Evolutionary conservation across 2,888 invertebrate species (phyloP).

Genomic region (Carpatolechia fugitivella): DNA sequence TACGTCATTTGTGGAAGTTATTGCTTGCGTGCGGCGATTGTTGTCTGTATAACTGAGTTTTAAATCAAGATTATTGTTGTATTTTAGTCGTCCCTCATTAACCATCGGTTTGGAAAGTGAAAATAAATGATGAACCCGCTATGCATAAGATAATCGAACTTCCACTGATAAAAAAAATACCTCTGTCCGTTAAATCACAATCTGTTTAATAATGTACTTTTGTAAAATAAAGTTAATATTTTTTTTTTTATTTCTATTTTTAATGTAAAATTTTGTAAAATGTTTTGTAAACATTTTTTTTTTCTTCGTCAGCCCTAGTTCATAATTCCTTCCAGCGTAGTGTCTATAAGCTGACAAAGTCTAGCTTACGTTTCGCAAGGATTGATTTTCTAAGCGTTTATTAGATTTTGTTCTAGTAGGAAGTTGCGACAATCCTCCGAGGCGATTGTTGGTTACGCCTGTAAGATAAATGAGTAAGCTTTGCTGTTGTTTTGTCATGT

Average conservation of each 20-base stretch:
- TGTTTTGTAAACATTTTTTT: neutral
- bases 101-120: too few species aligned
- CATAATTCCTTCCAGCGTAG: conserved; percentile 40
- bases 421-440: conserved; percentile 43
- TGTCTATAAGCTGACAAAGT: conserved; percentile 34
- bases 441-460: conserved; percentile 19
- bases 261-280: too few species aligned
- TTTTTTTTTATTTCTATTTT: neutral
- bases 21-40: neutral
- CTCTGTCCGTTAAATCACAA: too few species aligned
- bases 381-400: conserved; percentile 63
- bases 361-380: conserved; percentile 32
- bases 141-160: too few species aligned
- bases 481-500: conserved; percentile 2
- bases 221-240: too few species aligned
- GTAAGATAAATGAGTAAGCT: neutral
- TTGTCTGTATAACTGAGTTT: too few species aligned
- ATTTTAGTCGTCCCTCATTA: too few species aligned
- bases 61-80: too few species aligned
- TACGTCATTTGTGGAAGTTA: neutral
- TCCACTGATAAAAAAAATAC: too few species aligned
- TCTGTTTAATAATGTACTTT: too few species aligned
- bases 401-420: conserved; percentile 42
- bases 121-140: too few species aligned
- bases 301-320: conserved; percentile 26